Conservation (phyloP, 92 coral and sea anemone genomes). For the Parazoanthus atlanticus region DNA sequence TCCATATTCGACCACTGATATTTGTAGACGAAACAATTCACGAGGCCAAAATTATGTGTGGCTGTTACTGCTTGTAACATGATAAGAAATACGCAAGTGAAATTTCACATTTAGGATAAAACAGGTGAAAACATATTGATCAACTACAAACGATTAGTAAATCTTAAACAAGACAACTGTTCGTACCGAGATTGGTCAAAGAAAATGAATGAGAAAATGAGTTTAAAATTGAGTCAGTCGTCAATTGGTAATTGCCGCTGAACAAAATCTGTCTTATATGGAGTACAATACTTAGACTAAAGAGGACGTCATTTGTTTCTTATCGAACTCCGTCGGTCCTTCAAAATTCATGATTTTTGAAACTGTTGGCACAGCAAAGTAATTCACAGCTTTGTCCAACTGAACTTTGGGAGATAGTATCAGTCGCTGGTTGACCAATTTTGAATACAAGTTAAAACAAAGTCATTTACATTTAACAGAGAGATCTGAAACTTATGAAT, state of each 20-base stretch:
- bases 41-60: background rate
- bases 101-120: no score
- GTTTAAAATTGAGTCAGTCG: background rate
- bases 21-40: background rate
- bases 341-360: background rate
- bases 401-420: background rate
- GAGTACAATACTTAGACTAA: background rate
- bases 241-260: background rate
- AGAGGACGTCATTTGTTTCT: background rate
- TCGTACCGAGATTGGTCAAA: background rate
- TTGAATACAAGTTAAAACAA: background rate
- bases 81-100: background rate
- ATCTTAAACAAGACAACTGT: background rate
- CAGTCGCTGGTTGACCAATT: background rate
- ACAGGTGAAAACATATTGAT: background rate
- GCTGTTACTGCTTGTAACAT: no score
- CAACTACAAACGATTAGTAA: background rate
- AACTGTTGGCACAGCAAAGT: no score
- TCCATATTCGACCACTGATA: no score
- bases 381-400: background rate
- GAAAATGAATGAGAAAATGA: background rate
- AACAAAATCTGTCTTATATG: background rate
- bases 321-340: background rate
- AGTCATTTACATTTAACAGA: background rate
- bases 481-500: background rate